Evolutionary conservation across 2,113 vertebrate species (phyloP), one percentile per base, ranked within the genome.

Genomic region (Sapajus apella): DNA sequence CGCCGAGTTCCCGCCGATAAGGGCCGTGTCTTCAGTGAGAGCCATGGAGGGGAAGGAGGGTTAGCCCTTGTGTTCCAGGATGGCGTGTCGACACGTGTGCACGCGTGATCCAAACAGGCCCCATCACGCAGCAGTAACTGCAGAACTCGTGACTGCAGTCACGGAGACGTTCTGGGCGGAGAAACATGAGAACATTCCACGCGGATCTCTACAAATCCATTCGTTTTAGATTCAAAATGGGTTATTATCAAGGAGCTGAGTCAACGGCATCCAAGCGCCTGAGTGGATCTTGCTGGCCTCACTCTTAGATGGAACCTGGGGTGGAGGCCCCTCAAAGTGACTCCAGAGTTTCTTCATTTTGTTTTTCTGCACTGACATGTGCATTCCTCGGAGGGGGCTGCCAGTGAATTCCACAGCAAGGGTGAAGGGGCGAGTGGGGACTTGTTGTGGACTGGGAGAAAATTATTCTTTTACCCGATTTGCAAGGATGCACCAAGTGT

Each of bases 311-410:
- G 7, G 50, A n/a, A 40, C 0, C 70, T 12, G 3, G 2, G 9
- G 25, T 10, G 0, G 4, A 12, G 16, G 30, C 23, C 66, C 25
- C 20, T 32, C 2, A 0, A 6, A 7, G 5, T 0, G 2, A 47
- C 5, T 21, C 8, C 0, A 0, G 27, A 18, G 77, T 43, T 0
- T 10, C 47, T 35, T 8, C 0, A 0, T 13, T 16, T 25, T 27
- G 7, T 43, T 56, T 27, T 7, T 58, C 16, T 2, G 0, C 6
- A 0, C 6, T 0, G 35, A 12, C 50, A 20, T 1, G 0, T 0
- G 0, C 32, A 2, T 6, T 16, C 4, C 1, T 17, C 35, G 5
- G 45, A 40, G 0, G 25, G 6, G 20, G 79, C 58, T 35, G 68
- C 50, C 9, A 2, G 45, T 3, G 58, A 58, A 5, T 40, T 23